Percentiles rank a stretch among this genome's conserved stretches.
Conservation (phyloP, 2,113 vertebrate species). For the Henicopernis longicauda region DNA sequence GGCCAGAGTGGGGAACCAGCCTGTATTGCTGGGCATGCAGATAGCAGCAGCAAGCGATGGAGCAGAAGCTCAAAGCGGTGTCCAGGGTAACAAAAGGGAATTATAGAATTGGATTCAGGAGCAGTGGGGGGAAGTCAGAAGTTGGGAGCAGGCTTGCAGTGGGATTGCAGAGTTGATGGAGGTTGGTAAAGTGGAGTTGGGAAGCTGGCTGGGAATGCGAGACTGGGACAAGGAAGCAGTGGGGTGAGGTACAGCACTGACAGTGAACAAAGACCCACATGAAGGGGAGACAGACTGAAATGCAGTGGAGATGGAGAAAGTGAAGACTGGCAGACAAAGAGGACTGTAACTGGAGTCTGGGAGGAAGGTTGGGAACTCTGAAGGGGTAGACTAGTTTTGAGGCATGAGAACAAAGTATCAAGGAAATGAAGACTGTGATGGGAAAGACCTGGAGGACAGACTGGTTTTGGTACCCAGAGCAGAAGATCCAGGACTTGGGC, state of each 20-base stretch:
- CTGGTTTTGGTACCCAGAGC: not conserved
- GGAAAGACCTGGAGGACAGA: not conserved
- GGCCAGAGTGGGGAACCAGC: not conserved
- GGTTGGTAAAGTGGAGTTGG: not conserved
- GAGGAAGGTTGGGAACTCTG: not conserved
- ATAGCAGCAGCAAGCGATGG: not conserved
- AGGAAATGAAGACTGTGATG: not conserved
- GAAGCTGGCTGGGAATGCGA: not conserved
- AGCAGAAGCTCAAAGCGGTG: not conserved
- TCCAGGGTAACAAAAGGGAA: not conserved
- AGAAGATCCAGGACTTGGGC: not conserved
- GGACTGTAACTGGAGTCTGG: not conserved
- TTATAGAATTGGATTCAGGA: not conserved
- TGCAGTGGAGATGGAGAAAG: not conserved
- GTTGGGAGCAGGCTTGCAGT: not conserved
- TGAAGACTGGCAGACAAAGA: not conserved
- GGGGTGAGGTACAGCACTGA: not conserved
- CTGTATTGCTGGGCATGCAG: not conserved
- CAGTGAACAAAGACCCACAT: not conserved
- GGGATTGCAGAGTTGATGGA: not conserved
- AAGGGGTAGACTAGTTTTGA: not conserved
- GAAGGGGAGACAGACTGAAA: not conserved
- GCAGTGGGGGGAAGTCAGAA: not conserved
- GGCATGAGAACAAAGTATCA: not conserved
- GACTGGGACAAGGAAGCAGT: not conserved